Evolutionary conservation across 1,140 invertebrate genomes (phyloP).

Genomic region (Papilio aristodemus): DNA sequence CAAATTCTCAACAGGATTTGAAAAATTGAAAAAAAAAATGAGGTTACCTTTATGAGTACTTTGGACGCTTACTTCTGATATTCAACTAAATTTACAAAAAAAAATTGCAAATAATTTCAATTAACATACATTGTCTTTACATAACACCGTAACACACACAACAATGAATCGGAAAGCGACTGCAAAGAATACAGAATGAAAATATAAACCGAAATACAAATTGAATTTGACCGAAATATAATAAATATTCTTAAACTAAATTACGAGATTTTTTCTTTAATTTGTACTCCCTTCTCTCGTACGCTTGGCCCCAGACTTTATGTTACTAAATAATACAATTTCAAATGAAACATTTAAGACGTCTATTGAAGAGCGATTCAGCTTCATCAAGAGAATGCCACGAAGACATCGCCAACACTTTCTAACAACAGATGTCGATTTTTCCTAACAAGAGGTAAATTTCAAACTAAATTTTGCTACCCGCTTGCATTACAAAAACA

Average conservation of each 20-base stretch:
- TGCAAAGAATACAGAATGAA: constrained; percentile 29
- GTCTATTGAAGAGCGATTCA: neutral
- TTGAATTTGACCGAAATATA: constrained; percentile 46
- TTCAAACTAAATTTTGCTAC: constrained; percentile 13
- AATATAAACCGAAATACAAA: constrained; percentile 36
- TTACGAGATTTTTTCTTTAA: constrained; percentile 65
- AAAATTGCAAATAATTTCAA: constrained; percentile 25
- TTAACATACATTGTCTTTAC: constrained; percentile 18
- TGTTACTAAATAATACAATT: constrained; percentile 53
- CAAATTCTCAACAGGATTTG: neutral
- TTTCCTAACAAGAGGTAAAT: constrained; percentile 1
- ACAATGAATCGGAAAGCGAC: constrained; percentile 19
- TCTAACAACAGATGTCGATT: no score
- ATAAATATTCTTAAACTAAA: constrained; percentile 66
- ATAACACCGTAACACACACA: constrained; percentile 21
- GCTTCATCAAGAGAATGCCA: no score
- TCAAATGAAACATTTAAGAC: constrained; percentile 31
- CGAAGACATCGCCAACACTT: no score
- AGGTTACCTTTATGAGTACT: neutral
- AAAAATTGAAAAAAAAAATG: neutral
- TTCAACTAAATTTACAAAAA: constrained; percentile 18
- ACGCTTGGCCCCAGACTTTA: constrained; percentile 72
- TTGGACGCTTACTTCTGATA: neutral
- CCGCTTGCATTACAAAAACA: constrained; percentile 31
- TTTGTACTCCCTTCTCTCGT: constrained; percentile 76